These are phyloP conservation scores for Coreius guichenoti DNA, from an alignment of 2,797 vertebrate species.

Conservation along the genomic window DNA sequence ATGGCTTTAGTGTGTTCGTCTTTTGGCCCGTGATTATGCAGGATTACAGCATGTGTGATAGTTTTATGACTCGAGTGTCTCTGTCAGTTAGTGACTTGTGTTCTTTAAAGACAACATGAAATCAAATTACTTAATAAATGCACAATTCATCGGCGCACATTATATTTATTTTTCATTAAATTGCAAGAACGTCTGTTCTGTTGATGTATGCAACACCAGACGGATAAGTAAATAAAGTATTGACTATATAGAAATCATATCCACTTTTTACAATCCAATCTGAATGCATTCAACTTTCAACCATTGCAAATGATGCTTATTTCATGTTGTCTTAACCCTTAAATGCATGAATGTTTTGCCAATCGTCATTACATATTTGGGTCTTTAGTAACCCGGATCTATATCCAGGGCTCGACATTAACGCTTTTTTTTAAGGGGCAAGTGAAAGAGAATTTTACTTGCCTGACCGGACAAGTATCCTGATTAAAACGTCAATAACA, in stretches of 20 bases:
- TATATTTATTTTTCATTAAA: neutral
- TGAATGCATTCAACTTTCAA: neutral
- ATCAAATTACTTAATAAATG: neutral
- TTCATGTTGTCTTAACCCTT: conserved; percentile 13
- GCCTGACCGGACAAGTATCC: too few relatives aligned
- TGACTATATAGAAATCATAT: neutral
- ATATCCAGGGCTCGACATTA: too few relatives aligned
- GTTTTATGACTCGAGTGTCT: neutral
- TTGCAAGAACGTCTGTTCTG: neutral
- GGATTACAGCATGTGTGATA: conserved; percentile 5
- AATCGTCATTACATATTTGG: neutral
- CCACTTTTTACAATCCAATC: neutral
- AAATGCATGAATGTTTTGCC: neutral
- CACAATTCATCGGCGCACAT: neutral
- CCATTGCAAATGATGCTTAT: neutral
- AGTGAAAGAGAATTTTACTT: too few relatives aligned
- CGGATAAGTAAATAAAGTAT: neutral
- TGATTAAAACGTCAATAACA: too few relatives aligned
- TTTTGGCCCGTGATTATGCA: neutral
- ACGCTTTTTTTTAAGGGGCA: too few relatives aligned
- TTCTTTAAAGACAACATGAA: conserved; percentile 31
- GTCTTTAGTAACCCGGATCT: neutral
- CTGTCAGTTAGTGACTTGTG: neutral
- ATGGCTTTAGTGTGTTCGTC: conserved; percentile 26
- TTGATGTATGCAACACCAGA: neutral